Percentiles rank a stretch among this genome's conserved stretches.
Conservation (phyloP, 2,888 invertebrate species). For the Amorpha juglandis region DNA sequence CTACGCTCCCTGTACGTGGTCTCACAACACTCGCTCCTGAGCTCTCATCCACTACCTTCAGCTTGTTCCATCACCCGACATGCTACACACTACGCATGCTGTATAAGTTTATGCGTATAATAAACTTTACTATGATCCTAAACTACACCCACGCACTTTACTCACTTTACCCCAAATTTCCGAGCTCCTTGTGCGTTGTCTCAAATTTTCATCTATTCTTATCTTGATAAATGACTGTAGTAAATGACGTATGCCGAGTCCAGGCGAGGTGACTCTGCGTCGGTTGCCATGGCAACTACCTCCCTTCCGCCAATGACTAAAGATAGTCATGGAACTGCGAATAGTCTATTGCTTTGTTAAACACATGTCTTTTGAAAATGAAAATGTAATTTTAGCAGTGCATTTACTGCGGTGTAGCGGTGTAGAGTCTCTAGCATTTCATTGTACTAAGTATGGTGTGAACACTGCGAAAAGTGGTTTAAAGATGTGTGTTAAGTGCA, state of each 20-base stretch:
- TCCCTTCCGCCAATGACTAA: constrained; percentile 18
- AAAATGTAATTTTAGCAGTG: too few species aligned
- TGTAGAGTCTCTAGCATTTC: neutral
- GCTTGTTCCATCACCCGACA: neutral
- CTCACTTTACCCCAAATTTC: neutral
- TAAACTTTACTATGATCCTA: neutral
- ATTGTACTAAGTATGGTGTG: neutral
- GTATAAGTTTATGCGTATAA: neutral
- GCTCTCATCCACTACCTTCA: constrained; percentile 1
- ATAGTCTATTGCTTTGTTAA: neutral
- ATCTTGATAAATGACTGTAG: constrained; percentile 26
- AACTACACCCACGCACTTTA: neutral
- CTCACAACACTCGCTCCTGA: neutral
- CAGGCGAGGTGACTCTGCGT: constrained; percentile 1
- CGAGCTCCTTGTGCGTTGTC: too few species aligned
- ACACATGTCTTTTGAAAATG: constrained; percentile 15
- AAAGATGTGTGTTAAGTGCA: neutral
- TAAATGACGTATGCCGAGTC: constrained; percentile 8
- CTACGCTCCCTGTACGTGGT: neutral
- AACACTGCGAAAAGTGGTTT: neutral
- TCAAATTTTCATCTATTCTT: constrained; percentile 7
- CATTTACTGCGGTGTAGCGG: neutral
- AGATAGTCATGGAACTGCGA: constrained; percentile 1
- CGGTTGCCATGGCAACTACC: constrained; percentile 20
- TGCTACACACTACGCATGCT: neutral